These are phyloP conservation scores for Pyrgus malvae DNA, from an alignment of 2,888 invertebrate genomes.

Conservation along the genomic window DNA sequence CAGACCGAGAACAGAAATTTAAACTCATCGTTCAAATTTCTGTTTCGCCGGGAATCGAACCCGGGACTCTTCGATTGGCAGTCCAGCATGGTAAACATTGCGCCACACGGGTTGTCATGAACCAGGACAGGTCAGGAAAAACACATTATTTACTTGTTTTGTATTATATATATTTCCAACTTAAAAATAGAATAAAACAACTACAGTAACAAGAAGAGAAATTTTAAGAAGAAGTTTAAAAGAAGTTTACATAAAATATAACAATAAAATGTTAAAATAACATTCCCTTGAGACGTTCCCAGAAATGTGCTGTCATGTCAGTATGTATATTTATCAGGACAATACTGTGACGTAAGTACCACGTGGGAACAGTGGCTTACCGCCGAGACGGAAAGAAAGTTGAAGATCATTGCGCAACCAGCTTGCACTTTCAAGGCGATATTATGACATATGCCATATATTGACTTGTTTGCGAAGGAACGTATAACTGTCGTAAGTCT, in stretches of 20 bases:
- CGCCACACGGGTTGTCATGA: no score
- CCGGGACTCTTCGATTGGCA: no score
- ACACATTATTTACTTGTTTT: no score
- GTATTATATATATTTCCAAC: no score
- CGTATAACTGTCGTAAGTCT: neutral
- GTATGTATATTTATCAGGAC: constrained; percentile 3
- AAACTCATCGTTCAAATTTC: no score
- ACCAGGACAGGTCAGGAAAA: no score
- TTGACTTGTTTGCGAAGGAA: neutral
- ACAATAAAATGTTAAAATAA: constrained; percentile 4
- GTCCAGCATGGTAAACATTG: no score
- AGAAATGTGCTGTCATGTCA: neutral
- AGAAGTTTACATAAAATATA: neutral
- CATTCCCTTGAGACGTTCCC: constrained; percentile 10
- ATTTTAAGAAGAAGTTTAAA: neutral
- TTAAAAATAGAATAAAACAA: neutral
- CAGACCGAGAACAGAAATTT: no score
- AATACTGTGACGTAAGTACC: constrained; percentile 9
- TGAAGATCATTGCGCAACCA: constrained; percentile 17
- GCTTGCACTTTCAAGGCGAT: constrained; percentile 6
- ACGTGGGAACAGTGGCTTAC: constrained; percentile 13
- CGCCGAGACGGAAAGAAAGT: constrained; percentile 25
- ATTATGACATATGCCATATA: constrained; percentile 6
- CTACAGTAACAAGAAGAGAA: neutral
- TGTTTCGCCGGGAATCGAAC: no score